Base-by-base conservation (phyloP, 2,113 vertebrate species). In the Naja naja region DNA sequence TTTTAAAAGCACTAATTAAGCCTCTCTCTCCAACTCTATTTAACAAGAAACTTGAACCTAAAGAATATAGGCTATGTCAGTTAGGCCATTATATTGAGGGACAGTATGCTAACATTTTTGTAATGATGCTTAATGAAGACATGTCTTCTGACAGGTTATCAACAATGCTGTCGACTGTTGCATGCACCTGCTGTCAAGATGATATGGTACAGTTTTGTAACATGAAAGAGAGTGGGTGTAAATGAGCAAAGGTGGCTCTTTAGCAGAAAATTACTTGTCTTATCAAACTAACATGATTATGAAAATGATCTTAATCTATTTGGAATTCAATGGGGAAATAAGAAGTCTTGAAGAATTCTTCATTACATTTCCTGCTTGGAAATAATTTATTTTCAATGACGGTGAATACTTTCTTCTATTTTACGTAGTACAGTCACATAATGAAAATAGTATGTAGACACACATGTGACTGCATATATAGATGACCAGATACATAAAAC, bases 311-410 rank as follows among this genome's bases (percentile, higher is more conserved):
- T 92, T 58, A 93, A 55, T 94, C 39, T 45, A 2, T 92, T 92
- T 91, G 8, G 52, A 95, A 93, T 94, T 93, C 47, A 95, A 49
- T 3, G 34, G 34, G 90, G 23, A 85, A 91, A 90, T 85, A 91
- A 52, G 0, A 93, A 94, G 43, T 43, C 86, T 10, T 56, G 27
- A 16, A 58, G 45, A 91, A 3, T 47, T 23, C 20, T 30, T 52
- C 74, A 39, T 74, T 87, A 87, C 23, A 7, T n/a, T 5, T 94
- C 91, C 12, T 91, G 0, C 89, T 4, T 23, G 39, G 55, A 64
- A 94, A 85, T 10, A 54, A 1, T 39, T 58, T 12, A 20, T 23
- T 94, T 39, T 91, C 85, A 58, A 5, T 9, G 52, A 11, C 88
- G 49, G 0, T 11, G 55, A 0, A 16, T 85, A 7, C 56, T 64